phyloP scores from a whole-genome alignment of 1,140 invertebrate species.

The Papilio polyxenes region DNA sequence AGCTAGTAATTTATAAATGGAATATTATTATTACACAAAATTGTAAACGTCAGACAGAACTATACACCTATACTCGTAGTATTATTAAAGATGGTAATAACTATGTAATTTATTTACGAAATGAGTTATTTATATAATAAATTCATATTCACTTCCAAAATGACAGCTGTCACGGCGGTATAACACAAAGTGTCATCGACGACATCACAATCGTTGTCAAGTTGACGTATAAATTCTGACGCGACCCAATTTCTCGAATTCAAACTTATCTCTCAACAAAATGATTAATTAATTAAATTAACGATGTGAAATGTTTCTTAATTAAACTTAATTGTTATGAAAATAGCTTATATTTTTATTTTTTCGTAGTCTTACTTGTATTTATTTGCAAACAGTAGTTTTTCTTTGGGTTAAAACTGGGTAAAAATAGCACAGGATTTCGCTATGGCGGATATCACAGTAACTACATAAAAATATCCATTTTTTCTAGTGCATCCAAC shows the following conservation, averaged over 20 bases:
- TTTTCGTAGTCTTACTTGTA: no score
- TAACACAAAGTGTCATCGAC: constrained; percentile 11
- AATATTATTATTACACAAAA: neutral
- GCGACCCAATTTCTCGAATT: constrained; percentile 4
- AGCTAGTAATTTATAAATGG: no score
- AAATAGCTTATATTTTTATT: neutral
- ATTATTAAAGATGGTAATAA: neutral
- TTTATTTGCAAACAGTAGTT: no score
- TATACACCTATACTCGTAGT: neutral
- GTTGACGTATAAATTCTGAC: constrained; percentile 9
- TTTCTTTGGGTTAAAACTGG: no score
- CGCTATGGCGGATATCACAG: no score
- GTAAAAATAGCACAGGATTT: no score
- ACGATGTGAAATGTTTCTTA: neutral
- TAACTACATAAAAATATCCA: no score
- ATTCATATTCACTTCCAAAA: neutral
- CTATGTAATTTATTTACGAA: neutral
- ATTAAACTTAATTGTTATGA: neutral
- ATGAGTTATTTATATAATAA: neutral
- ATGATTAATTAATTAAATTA: neutral
- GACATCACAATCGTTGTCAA: constrained; percentile 15
- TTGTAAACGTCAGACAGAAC: neutral
- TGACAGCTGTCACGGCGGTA: neutral
- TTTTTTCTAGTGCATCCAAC: no score
- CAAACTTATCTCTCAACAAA: neutral